These are phyloP conservation scores for Enteromius viviparus DNA, from an alignment of 2,797 vertebrate species.

Conservation along the genomic window DNA sequence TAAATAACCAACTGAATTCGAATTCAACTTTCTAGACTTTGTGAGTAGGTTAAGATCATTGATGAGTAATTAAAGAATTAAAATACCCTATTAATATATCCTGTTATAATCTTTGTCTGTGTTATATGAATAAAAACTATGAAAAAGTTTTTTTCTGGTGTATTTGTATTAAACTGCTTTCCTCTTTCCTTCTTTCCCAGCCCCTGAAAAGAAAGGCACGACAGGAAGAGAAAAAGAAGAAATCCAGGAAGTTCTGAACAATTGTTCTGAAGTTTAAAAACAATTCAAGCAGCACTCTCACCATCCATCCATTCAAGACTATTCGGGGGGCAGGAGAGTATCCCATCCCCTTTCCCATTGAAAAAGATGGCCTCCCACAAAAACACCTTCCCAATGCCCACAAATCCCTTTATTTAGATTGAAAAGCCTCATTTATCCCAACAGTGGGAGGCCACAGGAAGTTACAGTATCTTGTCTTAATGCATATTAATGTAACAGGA, in stretches of 20 bases:
- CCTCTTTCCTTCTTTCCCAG: conserved; percentile 63
- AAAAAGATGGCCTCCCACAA: conserved; percentile 56
- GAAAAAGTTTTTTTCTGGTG: not conserved
- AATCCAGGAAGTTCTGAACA: conserved; percentile 82
- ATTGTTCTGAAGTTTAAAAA: conserved; percentile 78
- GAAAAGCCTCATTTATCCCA: conserved; percentile 55
- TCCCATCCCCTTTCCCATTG: conserved; percentile 54
- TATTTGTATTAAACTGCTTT: conserved; percentile 31
- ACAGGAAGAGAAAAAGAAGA: conserved; percentile 73
- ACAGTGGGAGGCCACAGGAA: conserved; percentile 62
- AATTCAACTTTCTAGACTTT: not conserved
- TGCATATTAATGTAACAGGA: conserved; percentile 58
- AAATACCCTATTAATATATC: not conserved
- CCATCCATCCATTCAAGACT: conserved; percentile 66
- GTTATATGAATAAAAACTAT: not conserved
- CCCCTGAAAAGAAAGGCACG: conserved; percentile 75
- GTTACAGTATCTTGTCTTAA: conserved; percentile 64
- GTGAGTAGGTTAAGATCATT: not conserved
- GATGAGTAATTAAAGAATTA: not conserved
- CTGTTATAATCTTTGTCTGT: not conserved
- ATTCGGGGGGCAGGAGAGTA: conserved; percentile 59
- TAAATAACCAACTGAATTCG: not conserved
- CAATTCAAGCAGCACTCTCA: conserved; percentile 71
- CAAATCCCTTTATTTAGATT: conserved; percentile 16
- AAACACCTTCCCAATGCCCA: conserved; percentile 30